These are phyloP conservation scores for Andrena flavipes DNA, from an alignment of 2,888 invertebrate genomes.

Conservation along the genomic window DNA sequence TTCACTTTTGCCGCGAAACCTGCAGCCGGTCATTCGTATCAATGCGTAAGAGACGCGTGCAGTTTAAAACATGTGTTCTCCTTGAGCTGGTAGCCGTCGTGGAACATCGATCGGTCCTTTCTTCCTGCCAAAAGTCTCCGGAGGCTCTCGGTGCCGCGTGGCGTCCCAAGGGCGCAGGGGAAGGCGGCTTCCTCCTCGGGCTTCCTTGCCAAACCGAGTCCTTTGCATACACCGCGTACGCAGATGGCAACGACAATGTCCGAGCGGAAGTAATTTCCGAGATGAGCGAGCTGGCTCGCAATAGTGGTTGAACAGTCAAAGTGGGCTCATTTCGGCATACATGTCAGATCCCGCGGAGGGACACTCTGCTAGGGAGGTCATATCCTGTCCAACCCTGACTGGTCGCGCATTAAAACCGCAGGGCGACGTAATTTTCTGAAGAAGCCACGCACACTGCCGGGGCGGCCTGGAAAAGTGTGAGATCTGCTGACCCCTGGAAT, in stretches of 20 bases:
- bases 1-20: slow-evolving; percentile 2
- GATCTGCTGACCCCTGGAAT: slow-evolving; percentile 17
- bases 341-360: slow-evolving; percentile 73
- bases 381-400: slow-evolving; percentile 82
- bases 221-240: slow-evolving; percentile 67
- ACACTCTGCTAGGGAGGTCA: slow-evolving; percentile 80
- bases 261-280: slow-evolving; percentile 85
- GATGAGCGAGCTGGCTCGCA: slow-evolving; percentile 82
- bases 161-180: slow-evolving; percentile 29
- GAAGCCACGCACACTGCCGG: slow-evolving; percentile 77
- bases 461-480: slow-evolving; percentile 57
- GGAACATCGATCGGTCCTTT: neutral
- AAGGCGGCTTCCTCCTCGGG: slow-evolving; percentile 58
- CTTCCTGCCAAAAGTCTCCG: neutral
- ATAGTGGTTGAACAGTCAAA: slow-evolving; percentile 85
- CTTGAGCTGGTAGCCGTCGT: neutral
- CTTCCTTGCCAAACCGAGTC: slow-evolving; percentile 63
- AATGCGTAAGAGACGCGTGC: neutral
- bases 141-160: neutral
- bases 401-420: slow-evolving; percentile 74
- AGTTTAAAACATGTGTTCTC: too few relatives aligned
- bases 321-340: slow-evolving; percentile 83
- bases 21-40: neutral
- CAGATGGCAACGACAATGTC: slow-evolving; percentile 75
- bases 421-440: slow-evolving; percentile 80